These are phyloP conservation scores for Aphelenchoides avenae DNA, from an alignment of 1,140 invertebrate genomes.

Conservation along the genomic window DNA sequence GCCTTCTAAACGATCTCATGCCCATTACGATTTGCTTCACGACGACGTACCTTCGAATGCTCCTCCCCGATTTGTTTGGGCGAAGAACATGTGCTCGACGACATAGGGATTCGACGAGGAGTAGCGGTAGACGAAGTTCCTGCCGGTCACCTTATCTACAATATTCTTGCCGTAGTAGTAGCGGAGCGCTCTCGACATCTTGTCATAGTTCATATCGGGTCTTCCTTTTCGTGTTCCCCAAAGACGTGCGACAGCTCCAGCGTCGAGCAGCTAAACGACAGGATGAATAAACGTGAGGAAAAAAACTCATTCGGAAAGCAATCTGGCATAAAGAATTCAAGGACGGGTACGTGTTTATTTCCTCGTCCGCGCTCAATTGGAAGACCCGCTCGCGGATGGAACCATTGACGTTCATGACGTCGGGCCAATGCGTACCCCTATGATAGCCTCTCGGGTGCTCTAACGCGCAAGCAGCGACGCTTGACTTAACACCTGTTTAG, in stretches of 20 bases:
- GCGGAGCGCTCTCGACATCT: constrained; percentile 65
- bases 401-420: too few relatives aligned
- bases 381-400: too few relatives aligned
- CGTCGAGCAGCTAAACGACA: constrained; percentile 77
- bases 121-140: constrained; percentile 60
- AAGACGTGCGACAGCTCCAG: constrained; percentile 66
- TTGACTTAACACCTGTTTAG: too few relatives aligned
- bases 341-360: too few relatives aligned
- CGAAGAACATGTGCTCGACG: neutral
- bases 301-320: too few relatives aligned
- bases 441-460: too few relatives aligned
- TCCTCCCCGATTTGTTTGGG: neutral
- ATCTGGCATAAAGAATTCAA: too few relatives aligned
- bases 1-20: neutral
- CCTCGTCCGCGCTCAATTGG: too few relatives aligned
- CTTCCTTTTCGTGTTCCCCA: constrained; percentile 67
- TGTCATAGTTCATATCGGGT: constrained; percentile 69
- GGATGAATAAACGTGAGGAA: constrained; percentile 20
- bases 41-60: neutral
- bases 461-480: too few relatives aligned
- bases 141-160: constrained; percentile 65
- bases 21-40: neutral
- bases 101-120: constrained; percentile 42
- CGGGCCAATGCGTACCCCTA: neutral
- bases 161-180: constrained; percentile 69